Evolutionary conservation across 2,113 vertebrate species (phyloP), one percentile per base, ranked within the genome.

Genomic region (Neogale vison): DNA sequence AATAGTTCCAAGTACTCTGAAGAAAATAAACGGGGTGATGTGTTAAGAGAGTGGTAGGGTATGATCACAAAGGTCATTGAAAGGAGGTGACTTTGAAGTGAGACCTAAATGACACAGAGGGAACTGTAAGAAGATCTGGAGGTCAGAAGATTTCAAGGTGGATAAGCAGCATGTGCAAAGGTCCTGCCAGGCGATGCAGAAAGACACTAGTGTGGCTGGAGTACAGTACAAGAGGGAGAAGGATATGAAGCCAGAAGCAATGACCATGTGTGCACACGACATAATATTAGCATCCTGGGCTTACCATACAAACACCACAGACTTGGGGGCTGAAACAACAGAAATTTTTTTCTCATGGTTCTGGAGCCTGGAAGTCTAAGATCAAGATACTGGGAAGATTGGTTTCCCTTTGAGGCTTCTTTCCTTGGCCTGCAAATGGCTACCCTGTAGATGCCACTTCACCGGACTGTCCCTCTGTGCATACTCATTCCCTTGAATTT

Each of bases 1-100:
- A 86, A 14, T 0, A 7, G 21, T 65, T n/a, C 1, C 10, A 29
- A 6, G 1, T 34, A 1, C 50, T 39, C 14, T 24, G 34, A 61
- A 84, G 77, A 63, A 42, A 34, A 55, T 26, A 39, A 84, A 55
- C 4, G 8, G 82, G 34, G n/a, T 9, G 12, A 65, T 1, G 9
- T 29, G 67, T 29, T 36, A 31, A 31, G 36, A 39, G 24, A 42
- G 26, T 9, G 26, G 23, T 39, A 6, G 63, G 31, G 45, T 45
- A 31, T 36, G 34, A 47, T 0, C 14, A 50, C 0, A 2, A 77
- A 34, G 9, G n/a, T 36, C 20, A 82, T 61, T 67, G 7, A 1
- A 29, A 10, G 26, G 42, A 61, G 36, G 39, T 4, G 31, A 20
- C 72, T 42, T 34, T 34, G 59, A 36, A 26, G 9, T 24, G 82